Evolutionary conservation across 2,888 invertebrate genomes (phyloP).

Genomic region (Asteroscopus sphinx): DNA sequence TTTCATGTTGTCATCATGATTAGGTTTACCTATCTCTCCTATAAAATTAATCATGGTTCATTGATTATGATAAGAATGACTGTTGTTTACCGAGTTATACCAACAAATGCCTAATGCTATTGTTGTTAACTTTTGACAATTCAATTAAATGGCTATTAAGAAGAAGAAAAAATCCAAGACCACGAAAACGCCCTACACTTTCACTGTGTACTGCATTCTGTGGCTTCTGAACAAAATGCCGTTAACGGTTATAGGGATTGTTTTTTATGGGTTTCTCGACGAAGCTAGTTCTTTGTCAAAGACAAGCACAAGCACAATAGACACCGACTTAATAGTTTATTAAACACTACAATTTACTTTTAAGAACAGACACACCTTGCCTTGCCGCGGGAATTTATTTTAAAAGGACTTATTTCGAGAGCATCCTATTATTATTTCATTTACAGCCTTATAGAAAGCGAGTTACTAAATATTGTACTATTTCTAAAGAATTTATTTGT

Average conservation of each 20-base stretch:
- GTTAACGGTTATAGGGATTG: conserved; percentile 71
- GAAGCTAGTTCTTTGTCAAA: conserved; percentile 41
- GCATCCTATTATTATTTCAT: not conserved
- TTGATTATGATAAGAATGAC: conserved; percentile 10
- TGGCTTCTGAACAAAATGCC: conserved; percentile 65
- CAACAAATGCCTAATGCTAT: too few species aligned
- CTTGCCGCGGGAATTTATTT: conserved; percentile 8
- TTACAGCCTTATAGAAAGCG: not conserved
- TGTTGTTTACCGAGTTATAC: conserved; percentile 10
- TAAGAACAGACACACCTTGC: not conserved
- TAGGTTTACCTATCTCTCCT: too few species aligned
- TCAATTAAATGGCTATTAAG: conserved; percentile 11
- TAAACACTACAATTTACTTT: conserved; percentile 12
- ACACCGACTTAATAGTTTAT: conserved; percentile 31
- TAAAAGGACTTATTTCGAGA: not conserved
- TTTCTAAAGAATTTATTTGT: not conserved
- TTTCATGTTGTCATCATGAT: conserved; percentile 15
- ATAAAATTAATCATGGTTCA: conserved; percentile 17
- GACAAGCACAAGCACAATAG: conserved; percentile 24
- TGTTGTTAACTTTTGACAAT: not conserved
- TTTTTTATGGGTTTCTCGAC: conserved; percentile 62
- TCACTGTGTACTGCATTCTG: conserved; percentile 57
- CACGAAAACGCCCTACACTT: conserved; percentile 49
- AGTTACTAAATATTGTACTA: not conserved
- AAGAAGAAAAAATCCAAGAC: conserved; percentile 10